Evolutionary conservation across 2,888 invertebrate species (phyloP), one percentile per base, ranked within the genome.

Genomic region (Monoplex corrugatus): DNA sequence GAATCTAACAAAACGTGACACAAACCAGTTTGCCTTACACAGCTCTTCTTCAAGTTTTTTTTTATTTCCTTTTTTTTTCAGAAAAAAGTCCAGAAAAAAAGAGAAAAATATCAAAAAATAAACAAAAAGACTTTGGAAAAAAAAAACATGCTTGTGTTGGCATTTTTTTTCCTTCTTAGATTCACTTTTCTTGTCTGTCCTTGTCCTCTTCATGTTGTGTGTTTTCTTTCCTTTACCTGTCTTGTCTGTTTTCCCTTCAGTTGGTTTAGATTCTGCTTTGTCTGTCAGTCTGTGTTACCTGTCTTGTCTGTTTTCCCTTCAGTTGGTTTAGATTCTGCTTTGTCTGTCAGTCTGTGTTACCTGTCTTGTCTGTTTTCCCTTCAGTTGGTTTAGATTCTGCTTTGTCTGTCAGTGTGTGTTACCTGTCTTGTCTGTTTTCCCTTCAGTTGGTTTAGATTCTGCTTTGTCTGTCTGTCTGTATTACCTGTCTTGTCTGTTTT

Each of bases 21-120:
- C 78, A 80, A 80, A 80, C 78, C 78, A 80, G 78, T 43, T 80
- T 80, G 78, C 78, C 78, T 80, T 80, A 75, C 38, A 23, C 68
- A 68, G 68, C 68, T 68, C 19, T 43, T 43, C 23, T 80, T 80
- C 32, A 10, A 13, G 35, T 35, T 75, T 23, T 43, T 80, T 80
- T 43, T 80, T 23, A 40, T 40, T 23, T 40, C 6, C 40, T 78
- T 78, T 40, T 40, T 80, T 75, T 78, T 40, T 80, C 43, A 43
- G 5, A 28, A 80, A 38, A 43, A 43, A 80, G 43, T 5, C 43
- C 0, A 2, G 23, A 6, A 80, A 75, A 75, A 80, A 78, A 80
- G 43, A 6, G 5, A 40, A 80, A 80, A 80, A 80, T 6, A 23
- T 23, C 6, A 28, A 43, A 80, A 80, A 80, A 80, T 43, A 43